A percentile compares a stretch with the other conserved stretches of the same genome.
These are phyloP conservation scores for Lerema accius DNA, from an alignment of 1,140 invertebrate species.

Conservation along the genomic window DNA sequence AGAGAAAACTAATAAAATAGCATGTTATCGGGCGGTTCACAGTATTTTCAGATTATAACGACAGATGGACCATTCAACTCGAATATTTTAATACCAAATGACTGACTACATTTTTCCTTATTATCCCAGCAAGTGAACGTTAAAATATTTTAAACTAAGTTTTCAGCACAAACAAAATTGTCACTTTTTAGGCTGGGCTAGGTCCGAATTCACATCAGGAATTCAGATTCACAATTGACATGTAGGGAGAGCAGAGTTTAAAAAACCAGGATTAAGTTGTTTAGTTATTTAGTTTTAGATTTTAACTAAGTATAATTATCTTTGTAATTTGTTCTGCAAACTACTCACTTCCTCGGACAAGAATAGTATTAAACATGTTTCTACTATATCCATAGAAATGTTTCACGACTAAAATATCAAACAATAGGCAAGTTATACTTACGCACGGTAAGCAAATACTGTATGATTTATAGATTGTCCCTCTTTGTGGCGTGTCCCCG, in stretches of 20 bases:
- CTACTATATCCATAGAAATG: too few relatives aligned
- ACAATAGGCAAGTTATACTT: constrained; percentile 5
- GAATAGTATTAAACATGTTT: too few relatives aligned
- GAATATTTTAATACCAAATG: constrained; percentile 19
- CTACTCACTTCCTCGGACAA: too few relatives aligned
- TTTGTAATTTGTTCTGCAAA: too few relatives aligned
- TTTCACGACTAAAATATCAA: background rate
- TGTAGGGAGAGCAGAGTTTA: too few relatives aligned
- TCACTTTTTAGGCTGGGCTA: too few relatives aligned
- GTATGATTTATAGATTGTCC: constrained; percentile 29
- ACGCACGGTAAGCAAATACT: constrained; percentile 25
- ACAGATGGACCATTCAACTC: background rate
- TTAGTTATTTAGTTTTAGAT: too few relatives aligned
- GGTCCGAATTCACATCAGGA: too few relatives aligned
- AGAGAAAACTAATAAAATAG: background rate
- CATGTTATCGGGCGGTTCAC: background rate
- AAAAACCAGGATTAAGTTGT: too few relatives aligned
- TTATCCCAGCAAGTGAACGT: background rate
- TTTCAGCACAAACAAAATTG: too few relatives aligned
- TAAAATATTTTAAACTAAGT: background rate
- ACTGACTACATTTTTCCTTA: background rate
- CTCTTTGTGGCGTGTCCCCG: constrained; percentile 50
- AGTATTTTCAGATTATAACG: background rate
- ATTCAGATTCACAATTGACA: too few relatives aligned
- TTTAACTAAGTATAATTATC: too few relatives aligned